Evolutionary conservation across 2,888 invertebrate species (phyloP).

Genomic region (Prionchulus punctatus): DNA sequence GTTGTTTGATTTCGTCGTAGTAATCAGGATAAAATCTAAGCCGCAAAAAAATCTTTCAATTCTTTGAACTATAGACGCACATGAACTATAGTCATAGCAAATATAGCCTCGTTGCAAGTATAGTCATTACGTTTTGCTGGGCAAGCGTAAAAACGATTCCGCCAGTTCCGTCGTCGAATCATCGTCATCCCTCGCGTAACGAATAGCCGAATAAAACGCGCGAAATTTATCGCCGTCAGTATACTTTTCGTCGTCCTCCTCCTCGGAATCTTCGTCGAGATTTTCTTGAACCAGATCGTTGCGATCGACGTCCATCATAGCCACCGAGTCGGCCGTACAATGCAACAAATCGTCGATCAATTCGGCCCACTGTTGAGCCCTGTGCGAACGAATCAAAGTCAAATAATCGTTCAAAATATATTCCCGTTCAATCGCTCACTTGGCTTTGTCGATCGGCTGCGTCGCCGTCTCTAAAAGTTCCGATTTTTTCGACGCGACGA

Average conservation of each 20-base stretch:
- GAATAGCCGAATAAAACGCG: neutral
- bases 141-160: slow-evolving; percentile 81
- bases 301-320: slow-evolving; percentile 10
- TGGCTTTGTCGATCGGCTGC: neutral
- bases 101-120: no score
- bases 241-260: slow-evolving; percentile 38
- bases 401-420: no score
- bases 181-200: neutral
- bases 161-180: slow-evolving; percentile 40
- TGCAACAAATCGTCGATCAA: slow-evolving; percentile 22
- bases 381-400: no score
- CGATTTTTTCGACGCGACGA: slow-evolving; percentile 45
- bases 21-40: slow-evolving; percentile 75
- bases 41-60: slow-evolving; percentile 1
- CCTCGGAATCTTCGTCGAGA: slow-evolving; percentile 42
- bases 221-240: neutral
- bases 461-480: slow-evolving; percentile 41
- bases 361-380: no score
- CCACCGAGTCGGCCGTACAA: slow-evolving; percentile 16
- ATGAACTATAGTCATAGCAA: no score
- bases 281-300: slow-evolving; percentile 17
- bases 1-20: slow-evolving; percentile 86
- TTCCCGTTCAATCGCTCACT: neutral
- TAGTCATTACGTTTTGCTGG: slow-evolving; percentile 44
- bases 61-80: neutral